Evolutionary conservation across 1,140 invertebrate genomes (phyloP), one percentile per base, ranked within the genome.

Genomic region (Samia ricini): DNA sequence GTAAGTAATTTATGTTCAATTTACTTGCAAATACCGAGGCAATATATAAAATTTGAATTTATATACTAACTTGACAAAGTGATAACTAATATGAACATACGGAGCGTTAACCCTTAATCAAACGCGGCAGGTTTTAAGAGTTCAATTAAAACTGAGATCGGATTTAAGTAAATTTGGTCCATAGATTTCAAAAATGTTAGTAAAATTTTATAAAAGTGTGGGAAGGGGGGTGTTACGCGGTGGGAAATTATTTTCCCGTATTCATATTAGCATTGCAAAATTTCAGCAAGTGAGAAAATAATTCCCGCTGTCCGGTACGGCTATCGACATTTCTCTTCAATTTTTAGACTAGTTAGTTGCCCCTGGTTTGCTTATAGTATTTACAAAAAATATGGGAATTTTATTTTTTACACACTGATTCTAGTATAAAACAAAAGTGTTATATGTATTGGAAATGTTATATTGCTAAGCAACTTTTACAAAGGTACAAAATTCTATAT

Each of bases 211-310:
- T n/a, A n/a, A n/a, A n/a, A n/a, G n/a, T n/a, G n/a, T n/a, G n/a
- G 71, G 71, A 66, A 69, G 74, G 68, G 58, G 67, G 68, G 54
- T 64, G 61, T 74, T 77, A 74, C 69, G 29, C 65, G 61, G 69
- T 74, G 72, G 71, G 72, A 77, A 77, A 77, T 71, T 72, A 77
- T 72, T 77, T 77, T 72, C 72, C 69, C 65, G 52, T 69, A 72
- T 71, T 69, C 61, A n/a, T 48, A 64, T 67, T 58, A 22, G 10
- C 18, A 65, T 61, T 57, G 56, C 63, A 67, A 65, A 67, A 60
- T 60, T 29, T 60, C 20, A 60, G 55, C n/a, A 65, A 65, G 61
- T 72, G 64, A 63, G 63, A 71, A 68, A 71, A 61, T 70, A 68
- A 60, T 68, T 71, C 57, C 63, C 64, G 58, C 65, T 33, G 60